Base-by-base conservation (phyloP, 2,888 invertebrate species). In the Oxytorus armatus region DNA sequence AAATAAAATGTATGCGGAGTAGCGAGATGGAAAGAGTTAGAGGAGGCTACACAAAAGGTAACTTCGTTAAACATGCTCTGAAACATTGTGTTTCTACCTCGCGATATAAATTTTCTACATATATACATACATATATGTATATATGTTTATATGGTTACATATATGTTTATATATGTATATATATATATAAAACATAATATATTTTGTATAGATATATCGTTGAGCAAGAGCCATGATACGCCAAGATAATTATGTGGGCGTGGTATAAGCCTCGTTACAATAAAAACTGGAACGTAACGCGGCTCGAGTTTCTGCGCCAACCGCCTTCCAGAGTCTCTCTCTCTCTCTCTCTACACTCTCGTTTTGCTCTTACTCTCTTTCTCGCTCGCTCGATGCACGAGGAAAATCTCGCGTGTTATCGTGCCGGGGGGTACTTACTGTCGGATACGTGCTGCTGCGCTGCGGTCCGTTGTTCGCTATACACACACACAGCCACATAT, bases 201-300 rank as follows among this genome's bases (percentile, higher is more conserved):
- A 4, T 21, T 39, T 42, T 23, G 21, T 39, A n/a, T 33, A 47
- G 33, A 63, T 33, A 59, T 69, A 55, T 21, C 57, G 49, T n/a
- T n/a, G 39, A 18, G 63, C 61, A 14, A 69, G 29, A 69, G 76
- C 77, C 80, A 77, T 80, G 80, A 80, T 80, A 80, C 80, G 80
- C 80, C 69, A 73, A 77, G 80, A 80, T 80, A 80, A 80, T 80
- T 80, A 80, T 73, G 69, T 80, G 80, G 80, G 80, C 80, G 80
- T 80, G 80, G 77, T 77, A 65, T 77, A 73, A 80, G 80, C 73
- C n/a, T 80, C 80, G 80, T 77, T 80, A 77, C 80, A 80, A 80
- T 80, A 80, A 80, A 80, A 80, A 80, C 68, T 80, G 80, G 73
- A 80, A 80, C 80, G 80, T 77, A 80, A 80, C 72, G 77, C 72